Conservation (phyloP, 1,140 invertebrate genomes). For the Drosophila azteca region DNA sequence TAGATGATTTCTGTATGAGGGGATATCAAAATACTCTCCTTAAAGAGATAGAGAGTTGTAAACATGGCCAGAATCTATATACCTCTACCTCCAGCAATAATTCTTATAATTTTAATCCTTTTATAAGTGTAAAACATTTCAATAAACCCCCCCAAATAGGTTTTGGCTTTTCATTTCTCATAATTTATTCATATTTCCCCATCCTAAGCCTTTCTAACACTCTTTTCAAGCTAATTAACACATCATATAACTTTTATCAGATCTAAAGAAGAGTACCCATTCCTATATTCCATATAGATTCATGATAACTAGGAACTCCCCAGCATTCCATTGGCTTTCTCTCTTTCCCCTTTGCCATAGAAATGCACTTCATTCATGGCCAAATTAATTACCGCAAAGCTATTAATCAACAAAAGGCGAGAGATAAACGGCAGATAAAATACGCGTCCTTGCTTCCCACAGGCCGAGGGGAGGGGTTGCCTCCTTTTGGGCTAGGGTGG, state of each 20-base stretch:
- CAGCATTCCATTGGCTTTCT: not conserved
- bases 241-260: not conserved
- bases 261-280: not conserved
- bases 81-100: too few relatives aligned
- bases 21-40: too few relatives aligned
- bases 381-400: conserved; percentile 76
- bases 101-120: too few relatives aligned
- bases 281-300: not conserved
- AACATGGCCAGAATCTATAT: too few relatives aligned
- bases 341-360: conserved; percentile 10
- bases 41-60: too few relatives aligned
- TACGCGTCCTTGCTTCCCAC: conserved; percentile 38
- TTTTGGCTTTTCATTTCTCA: too few relatives aligned
- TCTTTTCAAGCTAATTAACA: conserved; percentile 22
- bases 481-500: not conserved
- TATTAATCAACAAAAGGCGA: conserved; percentile 70
- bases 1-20: too few relatives aligned
- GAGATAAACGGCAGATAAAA: conserved; percentile 74
- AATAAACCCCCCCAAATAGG: too few relatives aligned
- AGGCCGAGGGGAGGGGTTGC: not conserved
- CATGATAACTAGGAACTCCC: too few relatives aligned
- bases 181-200: too few relatives aligned
- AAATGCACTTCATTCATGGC: conserved; percentile 59
- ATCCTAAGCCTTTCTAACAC: too few relatives aligned
- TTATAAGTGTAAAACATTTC: too few relatives aligned